Percentiles rank a stretch among this genome's conserved stretches.
phyloP scores from a whole-genome alignment of 2,797 vertebrate species.

The Hyperoplus immaculatus region DNA sequence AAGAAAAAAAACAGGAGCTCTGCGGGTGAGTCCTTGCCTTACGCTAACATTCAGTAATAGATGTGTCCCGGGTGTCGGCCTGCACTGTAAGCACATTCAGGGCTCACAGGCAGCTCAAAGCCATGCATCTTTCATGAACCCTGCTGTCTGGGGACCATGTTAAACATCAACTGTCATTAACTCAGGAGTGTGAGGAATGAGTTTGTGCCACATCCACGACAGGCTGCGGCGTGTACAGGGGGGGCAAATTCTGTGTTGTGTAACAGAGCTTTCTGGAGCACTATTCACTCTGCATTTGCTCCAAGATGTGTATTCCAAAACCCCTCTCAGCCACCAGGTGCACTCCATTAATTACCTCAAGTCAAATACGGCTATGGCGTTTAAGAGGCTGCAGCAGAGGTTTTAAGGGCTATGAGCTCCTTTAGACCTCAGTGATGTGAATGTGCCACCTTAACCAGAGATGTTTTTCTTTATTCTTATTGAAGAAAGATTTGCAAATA shows the following conservation, averaged over 20 bases:
- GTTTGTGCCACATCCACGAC: constrained; percentile 67
- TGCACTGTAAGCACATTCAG: constrained; percentile 71
- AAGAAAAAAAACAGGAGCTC: constrained; percentile 34
- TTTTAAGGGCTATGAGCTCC: constrained; percentile 11
- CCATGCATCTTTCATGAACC: constrained; percentile 83
- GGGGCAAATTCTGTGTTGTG: constrained; percentile 48
- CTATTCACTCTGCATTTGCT: constrained; percentile 19
- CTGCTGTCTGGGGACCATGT: constrained; percentile 73
- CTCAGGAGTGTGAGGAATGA: constrained; percentile 68
- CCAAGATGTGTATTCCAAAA: constrained; percentile 26
- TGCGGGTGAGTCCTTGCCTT: constrained; percentile 46
- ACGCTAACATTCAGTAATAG: constrained; percentile 61
- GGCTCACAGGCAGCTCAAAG: constrained; percentile 45
- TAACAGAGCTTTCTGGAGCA: constrained; percentile 44
- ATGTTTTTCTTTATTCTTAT: background rate
- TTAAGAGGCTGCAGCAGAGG: constrained; percentile 17
- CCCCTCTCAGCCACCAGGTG: constrained; percentile 34
- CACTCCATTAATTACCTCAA: constrained; percentile 44
- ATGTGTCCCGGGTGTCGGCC: constrained; percentile 69
- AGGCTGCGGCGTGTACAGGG: constrained; percentile 53
- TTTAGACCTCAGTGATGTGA: constrained; percentile 18
- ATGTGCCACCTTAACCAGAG: background rate
- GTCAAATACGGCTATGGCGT: constrained; percentile 52
- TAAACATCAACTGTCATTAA: constrained; percentile 80
- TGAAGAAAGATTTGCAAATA: constrained; percentile 11